Evolutionary conservation across 64 coral and sea anemone genomes (phyloP), one percentile per base, ranked within the genome.

Genomic region (Montipora efflorescens): DNA sequence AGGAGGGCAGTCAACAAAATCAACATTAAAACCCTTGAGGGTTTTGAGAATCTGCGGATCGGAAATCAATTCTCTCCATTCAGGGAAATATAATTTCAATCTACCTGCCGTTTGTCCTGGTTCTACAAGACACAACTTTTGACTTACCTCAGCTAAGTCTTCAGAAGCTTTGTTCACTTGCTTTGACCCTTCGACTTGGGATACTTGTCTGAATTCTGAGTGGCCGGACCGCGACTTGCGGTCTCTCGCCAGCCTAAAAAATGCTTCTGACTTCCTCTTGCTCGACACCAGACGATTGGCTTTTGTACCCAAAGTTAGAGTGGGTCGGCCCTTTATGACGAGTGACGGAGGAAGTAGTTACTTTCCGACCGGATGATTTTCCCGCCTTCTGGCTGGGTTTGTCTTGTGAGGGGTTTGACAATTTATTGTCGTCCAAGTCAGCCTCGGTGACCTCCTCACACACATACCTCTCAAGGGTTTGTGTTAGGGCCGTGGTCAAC

Each of bases 11-110:
- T 51, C 52, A 66, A 88, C 15, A 74, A 75, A 88, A 11, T 88
- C 71, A 71, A 88, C 46, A 75, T 88, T 66, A 70, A 66, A 88
- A 70, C 67, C 23, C 28, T 88, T 66, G 16, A 88, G 4, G 10
- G 47, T 74, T 25, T 74, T 47, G 47, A 75, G 85, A 67, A 88
- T 88, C 19, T 88, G 85, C 11, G 9, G 44, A 28, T 88, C 66
- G 7, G 43, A 88, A 50, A 69, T 88, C 47, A 88, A 51, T 70
- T 88, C 68, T 88, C 67, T 52, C 85, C 67, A 88, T 88, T 66
- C 85, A 75, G 85, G 71, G 28, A 75, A 50, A 57, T 28, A 88
- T 48, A 74, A 88, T 75, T 88, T 88, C 45, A 88, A 20, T 75
- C 85, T 88, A 70, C 67, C 47, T 69, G 85, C 85, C 59, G 46